Percentiles rank a stretch among this genome's conserved stretches.
Evolutionary conservation across 1,140 invertebrate species (phyloP).

Genomic region (Drosophila nebulosa): DNA sequence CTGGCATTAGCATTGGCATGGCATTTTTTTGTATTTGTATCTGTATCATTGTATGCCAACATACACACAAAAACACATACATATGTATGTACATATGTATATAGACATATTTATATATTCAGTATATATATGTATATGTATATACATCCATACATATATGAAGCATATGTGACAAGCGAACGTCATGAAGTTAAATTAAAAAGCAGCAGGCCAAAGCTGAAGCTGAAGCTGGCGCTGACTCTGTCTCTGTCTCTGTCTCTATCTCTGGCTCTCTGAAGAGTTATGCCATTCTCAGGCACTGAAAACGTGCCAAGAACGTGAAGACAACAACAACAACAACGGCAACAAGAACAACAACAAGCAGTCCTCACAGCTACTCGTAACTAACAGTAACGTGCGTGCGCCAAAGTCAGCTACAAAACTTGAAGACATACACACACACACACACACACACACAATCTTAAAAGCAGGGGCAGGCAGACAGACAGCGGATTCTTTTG

Average conservation of each 20-base stretch:
- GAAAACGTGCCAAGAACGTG: conserved; percentile 55
- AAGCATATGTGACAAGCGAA: conserved; percentile 46
- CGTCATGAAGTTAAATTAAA: conserved; percentile 71
- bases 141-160: conserved; percentile 26
- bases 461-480: neutral
- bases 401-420: conserved; percentile 40
- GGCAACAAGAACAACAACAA: neutral
- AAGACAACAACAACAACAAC: conserved; percentile 20
- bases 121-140: neutral
- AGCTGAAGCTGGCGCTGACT: neutral
- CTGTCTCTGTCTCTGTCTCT: conserved; percentile 7
- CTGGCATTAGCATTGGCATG: neutral
- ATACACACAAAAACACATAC: neutral
- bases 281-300: conserved; percentile 37
- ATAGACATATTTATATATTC: neutral
- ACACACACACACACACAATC: conserved; percentile 1
- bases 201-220: conserved; percentile 44
- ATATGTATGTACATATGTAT: neutral
- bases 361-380: conserved; percentile 31
- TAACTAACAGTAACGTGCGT: conserved; percentile 78
- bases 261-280: conserved; percentile 42
- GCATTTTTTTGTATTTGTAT: neutral
- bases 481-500: conserved; percentile 47
- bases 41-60: conserved; percentile 8
- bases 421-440: conserved; percentile 26